Evolutionary conservation across 2,888 invertebrate genomes (phyloP).

Genomic region (Drosophila flavopinicola): DNA sequence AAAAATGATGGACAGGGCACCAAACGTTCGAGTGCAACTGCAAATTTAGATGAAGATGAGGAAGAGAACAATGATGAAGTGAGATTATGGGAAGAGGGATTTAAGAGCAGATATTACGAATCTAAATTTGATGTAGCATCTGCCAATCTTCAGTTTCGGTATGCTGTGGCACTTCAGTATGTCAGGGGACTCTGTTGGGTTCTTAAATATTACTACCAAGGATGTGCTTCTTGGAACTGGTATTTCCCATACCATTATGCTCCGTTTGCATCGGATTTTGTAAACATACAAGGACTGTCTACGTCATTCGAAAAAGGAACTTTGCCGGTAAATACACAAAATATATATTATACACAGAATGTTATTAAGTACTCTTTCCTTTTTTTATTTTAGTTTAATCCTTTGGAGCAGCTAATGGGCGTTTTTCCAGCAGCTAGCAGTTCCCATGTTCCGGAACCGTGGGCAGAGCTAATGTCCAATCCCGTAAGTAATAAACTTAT

Average conservation of each 20-base stretch:
- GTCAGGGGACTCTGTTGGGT: conserved; percentile 99
- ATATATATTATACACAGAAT: too few relatives aligned
- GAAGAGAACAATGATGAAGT: conserved; percentile 84
- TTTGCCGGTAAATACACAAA: conserved; percentile 88
- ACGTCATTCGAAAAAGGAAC: conserved; percentile 95
- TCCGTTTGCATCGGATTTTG: conserved; percentile 99
- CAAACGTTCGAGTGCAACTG: conserved; percentile 58
- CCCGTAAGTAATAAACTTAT: conserved; percentile 87
- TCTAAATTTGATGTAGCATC: conserved; percentile 94
- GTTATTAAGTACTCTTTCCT: too few relatives aligned
- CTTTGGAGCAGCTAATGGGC: conserved; percentile 99
- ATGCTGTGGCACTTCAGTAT: conserved; percentile 96
- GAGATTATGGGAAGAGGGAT: conserved; percentile 97
- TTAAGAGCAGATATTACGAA: conserved; percentile 98
- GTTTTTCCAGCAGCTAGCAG: conserved; percentile 99
- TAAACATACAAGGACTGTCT: conserved; percentile 93
- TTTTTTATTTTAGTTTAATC: conserved; percentile 90
- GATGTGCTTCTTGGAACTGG: conserved; percentile 99
- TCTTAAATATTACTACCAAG: conserved; percentile 98
- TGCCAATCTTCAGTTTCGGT: conserved; percentile 93
- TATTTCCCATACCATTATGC: conserved; percentile 99
- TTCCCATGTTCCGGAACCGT: conserved; percentile 95
- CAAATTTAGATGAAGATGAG: conserved; percentile 82
- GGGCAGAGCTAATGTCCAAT: conserved; percentile 96
- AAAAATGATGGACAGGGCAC: conserved; percentile 24